Conservation (phyloP, 1,140 invertebrate genomes). For the Papilio helenus region DNA sequence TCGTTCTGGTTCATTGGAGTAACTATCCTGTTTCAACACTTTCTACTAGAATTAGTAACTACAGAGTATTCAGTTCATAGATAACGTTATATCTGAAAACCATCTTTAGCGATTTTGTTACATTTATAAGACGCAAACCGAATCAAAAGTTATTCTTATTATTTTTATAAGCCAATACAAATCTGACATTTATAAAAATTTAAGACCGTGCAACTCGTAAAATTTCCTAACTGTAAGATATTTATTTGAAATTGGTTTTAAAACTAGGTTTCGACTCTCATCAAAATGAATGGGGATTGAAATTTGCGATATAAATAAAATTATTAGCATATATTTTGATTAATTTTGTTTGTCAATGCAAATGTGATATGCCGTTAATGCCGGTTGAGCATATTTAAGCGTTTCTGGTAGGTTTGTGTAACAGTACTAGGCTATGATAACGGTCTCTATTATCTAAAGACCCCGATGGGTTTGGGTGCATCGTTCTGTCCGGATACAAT, state of each 20-base stretch:
- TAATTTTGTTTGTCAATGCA: slow-evolving; percentile 25
- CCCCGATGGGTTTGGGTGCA: slow-evolving; percentile 20
- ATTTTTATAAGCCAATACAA: slow-evolving; percentile 7
- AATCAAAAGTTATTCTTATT: not conserved
- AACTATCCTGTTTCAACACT: not conserved
- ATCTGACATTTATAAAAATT: slow-evolving; percentile 26
- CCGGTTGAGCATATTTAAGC: slow-evolving; percentile 17
- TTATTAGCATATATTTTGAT: slow-evolving; percentile 14
- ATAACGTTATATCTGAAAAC: not conserved
- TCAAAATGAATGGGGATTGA: slow-evolving; percentile 18
- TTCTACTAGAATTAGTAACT: not conserved
- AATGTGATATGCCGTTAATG: slow-evolving; percentile 14
- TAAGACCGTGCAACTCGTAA: slow-evolving; percentile 8
- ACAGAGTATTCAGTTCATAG: not conserved
- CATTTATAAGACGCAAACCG: not conserved
- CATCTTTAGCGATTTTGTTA: too few relatives aligned
- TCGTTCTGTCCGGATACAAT: slow-evolving; percentile 29
- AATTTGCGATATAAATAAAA: slow-evolving; percentile 16
- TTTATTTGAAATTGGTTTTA: slow-evolving; percentile 9
- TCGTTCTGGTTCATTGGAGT: not conserved
- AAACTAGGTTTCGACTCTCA: not conserved
- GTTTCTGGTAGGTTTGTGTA: slow-evolving; percentile 32
- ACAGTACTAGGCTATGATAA: slow-evolving; percentile 41
- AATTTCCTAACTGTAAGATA: slow-evolving; percentile 15
- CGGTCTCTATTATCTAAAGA: slow-evolving; percentile 48